These are phyloP conservation scores for Cyrtodaria siliqua DNA, from an alignment of 2,888 invertebrate genomes.

Conservation along the genomic window DNA sequence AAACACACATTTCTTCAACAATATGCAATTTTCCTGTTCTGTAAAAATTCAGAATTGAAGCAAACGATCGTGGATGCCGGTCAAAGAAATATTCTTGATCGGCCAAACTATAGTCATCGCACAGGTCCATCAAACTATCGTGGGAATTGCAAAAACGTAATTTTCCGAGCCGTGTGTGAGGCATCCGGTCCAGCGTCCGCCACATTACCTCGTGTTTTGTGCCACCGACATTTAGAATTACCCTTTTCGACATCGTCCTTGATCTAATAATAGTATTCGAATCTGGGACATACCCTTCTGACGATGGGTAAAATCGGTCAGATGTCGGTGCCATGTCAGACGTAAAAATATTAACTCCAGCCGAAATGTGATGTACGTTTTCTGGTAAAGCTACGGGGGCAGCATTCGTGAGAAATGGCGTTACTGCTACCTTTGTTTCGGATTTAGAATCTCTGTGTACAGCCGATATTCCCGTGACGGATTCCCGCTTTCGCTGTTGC, in stretches of 20 bases:
- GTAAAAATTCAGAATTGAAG: conserved; percentile 97
- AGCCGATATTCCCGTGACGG: conserved; percentile 55
- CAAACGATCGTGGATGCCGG: conserved; percentile 98
- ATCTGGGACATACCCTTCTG: conserved; percentile 91
- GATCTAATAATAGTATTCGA: conserved; percentile 98
- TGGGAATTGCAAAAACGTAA: conserved; percentile 98
- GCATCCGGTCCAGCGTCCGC: conserved; percentile 97
- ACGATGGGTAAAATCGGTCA: conserved; percentile 73
- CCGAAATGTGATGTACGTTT: too few relatives aligned
- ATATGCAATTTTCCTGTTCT: conserved; percentile 98
- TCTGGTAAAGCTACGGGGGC: conserved; percentile 61
- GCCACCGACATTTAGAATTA: conserved; percentile 98
- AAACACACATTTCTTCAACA: conserved; percentile 99
- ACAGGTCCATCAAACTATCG: conserved; percentile 93
- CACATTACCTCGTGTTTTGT: conserved; percentile 97
- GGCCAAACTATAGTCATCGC: conserved; percentile 98
- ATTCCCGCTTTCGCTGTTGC: conserved; percentile 60
- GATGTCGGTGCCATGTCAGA: conserved; percentile 56
- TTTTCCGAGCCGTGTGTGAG: conserved; percentile 97
- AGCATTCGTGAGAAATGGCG: conserved; percentile 59
- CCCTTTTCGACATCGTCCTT: conserved; percentile 92
- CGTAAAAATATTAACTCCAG: conserved; percentile 54
- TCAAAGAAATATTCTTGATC: conserved; percentile 99
- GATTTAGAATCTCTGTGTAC: conserved; percentile 66
- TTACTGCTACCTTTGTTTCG: conserved; percentile 53